These are phyloP conservation scores for Mamestra configurata DNA, from an alignment of 1,140 invertebrate species.

Conservation along the genomic window DNA sequence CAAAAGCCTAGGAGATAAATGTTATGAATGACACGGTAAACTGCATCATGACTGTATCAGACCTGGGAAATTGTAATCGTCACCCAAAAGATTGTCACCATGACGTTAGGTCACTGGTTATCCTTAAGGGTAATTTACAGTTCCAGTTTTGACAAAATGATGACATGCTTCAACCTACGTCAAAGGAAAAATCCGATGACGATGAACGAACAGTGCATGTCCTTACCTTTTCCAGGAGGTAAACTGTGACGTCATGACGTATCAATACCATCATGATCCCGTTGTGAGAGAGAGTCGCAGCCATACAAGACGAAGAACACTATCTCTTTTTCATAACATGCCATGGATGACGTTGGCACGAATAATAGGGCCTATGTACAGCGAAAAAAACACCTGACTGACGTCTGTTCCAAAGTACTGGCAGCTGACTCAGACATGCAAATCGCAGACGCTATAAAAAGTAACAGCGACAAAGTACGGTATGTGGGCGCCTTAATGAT, in stretches of 20 bases:
- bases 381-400: background rate
- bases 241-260: background rate
- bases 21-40: background rate
- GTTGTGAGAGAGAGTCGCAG: too few relatives aligned
- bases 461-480: conserved; percentile 4
- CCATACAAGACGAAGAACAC: too few relatives aligned
- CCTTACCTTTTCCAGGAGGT: background rate
- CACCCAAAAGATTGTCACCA: background rate
- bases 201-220: background rate
- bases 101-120: background rate
- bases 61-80: background rate
- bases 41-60: background rate
- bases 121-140: background rate
- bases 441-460: conserved; percentile 12
- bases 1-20: background rate
- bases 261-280: too few relatives aligned
- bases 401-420: background rate
- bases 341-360: too few relatives aligned
- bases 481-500: conserved; percentile 22
- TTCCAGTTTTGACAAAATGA: background rate
- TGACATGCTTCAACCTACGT: background rate
- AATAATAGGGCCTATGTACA: too few relatives aligned
- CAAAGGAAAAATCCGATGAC: background rate
- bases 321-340: too few relatives aligned
- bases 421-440: conserved; percentile 6